Evolutionary conservation across 2,888 invertebrate genomes (phyloP).

Genomic region (Ophion ventricosus): DNA sequence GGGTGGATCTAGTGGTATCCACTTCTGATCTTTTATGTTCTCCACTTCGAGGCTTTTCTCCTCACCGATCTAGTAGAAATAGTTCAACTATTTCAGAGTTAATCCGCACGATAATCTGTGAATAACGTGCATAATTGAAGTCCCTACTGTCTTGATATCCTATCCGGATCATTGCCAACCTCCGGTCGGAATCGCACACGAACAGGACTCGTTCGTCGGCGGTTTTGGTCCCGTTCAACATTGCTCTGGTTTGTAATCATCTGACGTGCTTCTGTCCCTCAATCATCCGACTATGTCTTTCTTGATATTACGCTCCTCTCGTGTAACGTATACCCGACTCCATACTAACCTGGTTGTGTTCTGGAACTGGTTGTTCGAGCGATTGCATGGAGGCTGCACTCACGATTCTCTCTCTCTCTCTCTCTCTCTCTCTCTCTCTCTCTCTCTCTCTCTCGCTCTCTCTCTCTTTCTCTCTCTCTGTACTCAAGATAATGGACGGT

Average conservation of each 20-base stretch:
- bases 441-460: background rate
- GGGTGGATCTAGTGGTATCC: background rate
- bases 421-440: conserved; percentile 1
- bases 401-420: background rate
- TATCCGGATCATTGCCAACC: conserved; percentile 33
- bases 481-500: conserved; percentile 29
- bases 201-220: conserved; percentile 66
- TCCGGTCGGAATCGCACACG: conserved; percentile 34
- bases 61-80: background rate
- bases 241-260: conserved; percentile 57
- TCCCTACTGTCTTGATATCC: background rate
- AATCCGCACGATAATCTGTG: background rate
- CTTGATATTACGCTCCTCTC: conserved; percentile 28
- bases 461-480: background rate
- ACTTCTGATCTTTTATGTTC: background rate
- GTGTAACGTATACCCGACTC: conserved; percentile 53
- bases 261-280: conserved; percentile 35
- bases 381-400: conserved; percentile 21
- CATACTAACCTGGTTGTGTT: conserved; percentile 42
- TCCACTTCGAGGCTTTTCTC: background rate
- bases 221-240: conserved; percentile 56
- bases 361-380: conserved; percentile 47
- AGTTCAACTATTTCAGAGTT: background rate
- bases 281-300: conserved; percentile 18
- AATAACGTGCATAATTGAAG: conserved; percentile 55